Base-by-base conservation (phyloP, 92 coral and sea anemone genomes). In the Bergia puertoricense region DNA sequence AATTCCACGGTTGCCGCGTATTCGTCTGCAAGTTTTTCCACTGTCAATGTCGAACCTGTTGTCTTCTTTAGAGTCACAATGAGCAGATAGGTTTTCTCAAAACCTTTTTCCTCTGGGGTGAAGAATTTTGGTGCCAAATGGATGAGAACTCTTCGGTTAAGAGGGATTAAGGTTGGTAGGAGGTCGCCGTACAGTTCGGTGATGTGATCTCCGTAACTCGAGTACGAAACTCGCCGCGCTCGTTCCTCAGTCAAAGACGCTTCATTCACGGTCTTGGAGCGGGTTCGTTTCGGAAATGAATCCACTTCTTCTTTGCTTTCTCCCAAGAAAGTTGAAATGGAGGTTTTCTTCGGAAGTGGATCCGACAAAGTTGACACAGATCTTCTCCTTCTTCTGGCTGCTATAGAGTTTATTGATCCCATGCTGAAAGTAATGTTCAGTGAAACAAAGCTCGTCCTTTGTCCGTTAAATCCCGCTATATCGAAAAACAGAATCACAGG, bases 71-170 rank as follows among this genome's bases (percentile, higher is more conserved):
- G 77, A 36, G 79, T 84, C 38, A 84, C 78, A 15, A 84, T 36
- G 23, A 84, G 87, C 50, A 84, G 67, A 84, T 84, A 84, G 23
- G 78, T 71, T 69, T 84, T 71, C 16, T 69, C 79, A 46, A 71
- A 84, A 46, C 94, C 93, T 45, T 89, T 86, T 38, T 89, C 92
- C 43, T 95, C 98, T 10, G 98, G 90, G 39, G 93, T 86, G 90
- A 90, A 92, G 86, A 95, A 95, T 90, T 93, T 95, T 50, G 98
- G 98, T 76, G 89, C 96, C 40, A 95, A 83, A 71, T 95, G 98
- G 23, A 95, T 95, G 54, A 83, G 86, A 62, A 93, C 95, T 40
- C 46, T 66, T 50, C 54, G 91, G 73, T 88, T 74, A 2, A 93
- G 77, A 8, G 98, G 98, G 45, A 95, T 76, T 44, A 95, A 73